These are phyloP conservation scores for Mionectes macconnelli DNA, from an alignment of 2,113 vertebrate species.

Conservation along the genomic window DNA sequence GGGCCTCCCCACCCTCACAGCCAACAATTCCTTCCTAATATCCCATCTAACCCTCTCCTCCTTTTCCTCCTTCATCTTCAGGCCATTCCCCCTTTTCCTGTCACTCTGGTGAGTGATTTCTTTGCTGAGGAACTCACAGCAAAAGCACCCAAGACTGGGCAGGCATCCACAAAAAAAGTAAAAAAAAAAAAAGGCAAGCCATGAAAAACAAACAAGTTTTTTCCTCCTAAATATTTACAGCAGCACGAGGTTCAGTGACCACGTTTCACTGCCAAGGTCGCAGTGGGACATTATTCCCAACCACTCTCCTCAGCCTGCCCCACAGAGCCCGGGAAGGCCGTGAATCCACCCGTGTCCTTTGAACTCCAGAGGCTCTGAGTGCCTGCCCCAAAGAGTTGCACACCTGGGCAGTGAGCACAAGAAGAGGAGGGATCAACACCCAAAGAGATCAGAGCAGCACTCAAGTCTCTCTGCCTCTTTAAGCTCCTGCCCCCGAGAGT, in stretches of 20 bases:
- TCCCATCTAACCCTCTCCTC: fast-evolving
- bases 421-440: not conserved
- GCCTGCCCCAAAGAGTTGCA: not conserved
- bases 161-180: not conserved
- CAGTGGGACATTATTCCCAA: not conserved
- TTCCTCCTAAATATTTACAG: not conserved
- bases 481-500: not conserved
- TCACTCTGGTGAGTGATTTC: not conserved
- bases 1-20: not conserved
- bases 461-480: not conserved
- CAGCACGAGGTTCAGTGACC: not conserved
- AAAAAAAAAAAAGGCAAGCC: not conserved
- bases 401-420: not conserved
- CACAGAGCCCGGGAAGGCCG: not conserved
- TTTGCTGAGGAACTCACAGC: not conserved
- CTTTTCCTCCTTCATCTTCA: not conserved
- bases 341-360: not conserved
- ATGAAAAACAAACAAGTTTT: not conserved
- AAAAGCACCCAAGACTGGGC: not conserved
- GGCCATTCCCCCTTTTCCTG: not conserved
- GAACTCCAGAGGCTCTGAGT: not conserved
- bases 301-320: not conserved
- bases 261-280: not conserved
- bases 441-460: slow-evolving; percentile 7
- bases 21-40: fast-evolving